Evolutionary conservation across 2,113 vertebrate genomes (phyloP), one percentile per base, ranked within the genome.

Genomic region (Urocynchramus pylzowi): DNA sequence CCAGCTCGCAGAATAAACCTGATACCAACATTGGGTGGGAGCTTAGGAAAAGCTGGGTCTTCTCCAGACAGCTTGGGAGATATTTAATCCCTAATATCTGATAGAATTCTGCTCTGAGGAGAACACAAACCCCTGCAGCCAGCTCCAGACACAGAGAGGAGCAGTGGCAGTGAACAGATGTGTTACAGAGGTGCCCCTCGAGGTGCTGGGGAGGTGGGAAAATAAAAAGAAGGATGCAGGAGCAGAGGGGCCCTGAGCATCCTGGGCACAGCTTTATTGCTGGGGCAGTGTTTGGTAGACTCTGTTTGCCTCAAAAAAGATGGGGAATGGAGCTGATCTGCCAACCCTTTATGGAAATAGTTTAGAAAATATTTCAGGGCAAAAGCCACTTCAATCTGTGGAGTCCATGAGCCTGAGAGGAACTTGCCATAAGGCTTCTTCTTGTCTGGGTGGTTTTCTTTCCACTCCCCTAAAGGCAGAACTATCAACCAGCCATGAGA

Each of bases 401-500:
- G 31, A 69, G 80, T 91, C 88, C 85, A 61, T 45, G 84, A 91
- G 59, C 30, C 89, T 70, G 91, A 90, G 88, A 82, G 84, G 69
- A 95, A 71, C 24, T 96, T 87, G 94, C 96, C 84, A 75, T 17
- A 3, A 57, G 81, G n/a, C 39, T 95, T 64, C 9, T 94, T 92
- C 79, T 77, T 75, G 76, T 91, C 64, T 89, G 64, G 35, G 67
- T 90, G 37, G 96, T 95, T 96, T 80, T 83, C 63, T 83, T n/a
- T 88, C 56, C 52, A 10, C 17, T 79, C 64, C 89, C 95, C 93
- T 92, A 20, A 91, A 94, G 94, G 81, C 61, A 91, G 49, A 93
- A 69, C 77, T 83, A 85, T 96, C 95, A 97, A 70, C 35, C 53
- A 90, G 82, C 87, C 57, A 17, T 23, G 73, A 96, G 77, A 95